phyloP scores from a whole-genome alignment of 2,888 invertebrate species.

The Polyommatus iphigenia region DNA sequence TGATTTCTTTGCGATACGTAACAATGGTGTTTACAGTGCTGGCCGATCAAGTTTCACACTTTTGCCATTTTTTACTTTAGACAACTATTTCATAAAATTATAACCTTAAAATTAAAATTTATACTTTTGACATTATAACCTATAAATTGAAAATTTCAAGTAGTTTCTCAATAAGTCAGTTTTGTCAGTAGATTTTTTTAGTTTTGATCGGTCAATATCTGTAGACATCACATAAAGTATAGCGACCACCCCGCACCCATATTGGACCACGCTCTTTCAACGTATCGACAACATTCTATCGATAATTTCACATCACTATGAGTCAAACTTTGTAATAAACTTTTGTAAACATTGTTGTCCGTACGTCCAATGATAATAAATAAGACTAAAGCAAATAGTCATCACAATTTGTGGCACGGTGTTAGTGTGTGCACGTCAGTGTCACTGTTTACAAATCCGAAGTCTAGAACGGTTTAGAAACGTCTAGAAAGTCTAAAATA shows the following conservation, averaged over 20 bases:
- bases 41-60: slow-evolving; percentile 33
- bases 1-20: slow-evolving; percentile 79
- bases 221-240: slow-evolving; percentile 45
- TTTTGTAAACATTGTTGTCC: slow-evolving; percentile 61
- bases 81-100: neutral
- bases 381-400: slow-evolving; percentile 66
- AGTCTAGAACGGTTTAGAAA: slow-evolving; percentile 34
- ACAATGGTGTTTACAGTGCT: slow-evolving; percentile 46
- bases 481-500: slow-evolving; percentile 32
- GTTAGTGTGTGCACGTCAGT: slow-evolving; percentile 61
- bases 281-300: slow-evolving; percentile 55
- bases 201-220: slow-evolving; percentile 36
- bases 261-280: slow-evolving; percentile 55
- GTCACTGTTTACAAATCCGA: slow-evolving; percentile 42
- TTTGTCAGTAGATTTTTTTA: neutral
- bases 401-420: slow-evolving; percentile 77
- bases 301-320: slow-evolving; percentile 34
- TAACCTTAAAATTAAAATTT: neutral
- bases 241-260: slow-evolving; percentile 75
- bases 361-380: slow-evolving; percentile 50
- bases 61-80: neutral
- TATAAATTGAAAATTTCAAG: neutral
- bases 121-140: neutral
- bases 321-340: slow-evolving; percentile 22
- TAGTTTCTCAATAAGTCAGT: neutral